Evolutionary conservation across 2,797 vertebrate species (phyloP).

Genomic region (Myotis myotis): DNA sequence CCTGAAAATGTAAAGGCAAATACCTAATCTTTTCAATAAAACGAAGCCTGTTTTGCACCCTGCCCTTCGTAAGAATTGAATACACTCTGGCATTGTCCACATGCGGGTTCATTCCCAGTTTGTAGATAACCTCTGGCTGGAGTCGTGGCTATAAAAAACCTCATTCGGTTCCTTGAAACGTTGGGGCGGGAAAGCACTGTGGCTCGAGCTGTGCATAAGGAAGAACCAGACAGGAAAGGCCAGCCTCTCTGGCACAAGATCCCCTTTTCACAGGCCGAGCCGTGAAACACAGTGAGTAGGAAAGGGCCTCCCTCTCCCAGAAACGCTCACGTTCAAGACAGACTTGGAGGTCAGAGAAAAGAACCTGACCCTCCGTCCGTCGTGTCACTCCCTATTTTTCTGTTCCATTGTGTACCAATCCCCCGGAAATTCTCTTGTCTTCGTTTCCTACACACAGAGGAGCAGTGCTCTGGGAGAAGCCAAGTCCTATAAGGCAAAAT

Average conservation of each 20-base stretch:
- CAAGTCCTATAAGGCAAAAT: not conserved
- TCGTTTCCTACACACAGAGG: not conserved
- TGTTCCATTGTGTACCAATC: not conserved
- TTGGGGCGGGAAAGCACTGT: not conserved
- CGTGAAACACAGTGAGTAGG: fast-evolving
- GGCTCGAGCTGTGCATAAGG: not conserved
- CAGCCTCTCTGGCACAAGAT: not conserved
- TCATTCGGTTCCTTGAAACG: not conserved
- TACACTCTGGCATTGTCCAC: not conserved
- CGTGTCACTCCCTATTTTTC: not conserved
- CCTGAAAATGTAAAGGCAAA: not conserved
- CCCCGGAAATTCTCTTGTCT: not conserved
- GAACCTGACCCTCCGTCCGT: fast-evolving
- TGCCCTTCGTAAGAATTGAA: not conserved
- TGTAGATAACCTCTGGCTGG: not conserved
- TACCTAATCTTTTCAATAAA: not conserved
- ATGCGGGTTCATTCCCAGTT: not conserved
- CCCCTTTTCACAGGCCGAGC: not conserved
- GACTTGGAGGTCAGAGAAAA: not conserved
- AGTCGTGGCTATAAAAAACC: not conserved
- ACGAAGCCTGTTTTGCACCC: not conserved
- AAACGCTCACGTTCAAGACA: not conserved
- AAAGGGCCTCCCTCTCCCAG: not conserved
- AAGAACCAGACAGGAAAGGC: not conserved
- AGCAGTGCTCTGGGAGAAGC: not conserved